Percentiles rank a stretch among this genome's conserved stretches.
These are phyloP conservation scores for Pseudococcus jackbeardsleyi DNA, from an alignment of 2,888 invertebrate genomes.

Conservation along the genomic window DNA sequence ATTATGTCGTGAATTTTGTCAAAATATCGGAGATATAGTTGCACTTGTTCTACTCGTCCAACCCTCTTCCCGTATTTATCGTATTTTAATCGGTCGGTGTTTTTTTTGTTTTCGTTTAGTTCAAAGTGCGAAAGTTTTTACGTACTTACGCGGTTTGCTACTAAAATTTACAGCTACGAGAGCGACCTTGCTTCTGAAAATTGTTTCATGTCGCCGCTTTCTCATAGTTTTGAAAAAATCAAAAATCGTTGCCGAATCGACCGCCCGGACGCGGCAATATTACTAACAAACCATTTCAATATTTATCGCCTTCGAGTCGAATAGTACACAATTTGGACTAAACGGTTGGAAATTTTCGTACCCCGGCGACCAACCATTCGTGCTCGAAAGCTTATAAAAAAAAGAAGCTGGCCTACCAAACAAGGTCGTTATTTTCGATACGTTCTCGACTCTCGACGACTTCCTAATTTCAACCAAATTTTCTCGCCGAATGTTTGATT, in stretches of 20 bases:
- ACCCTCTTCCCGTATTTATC: neutral
- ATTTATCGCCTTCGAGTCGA: neutral
- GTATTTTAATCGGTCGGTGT: neutral
- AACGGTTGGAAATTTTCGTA: neutral
- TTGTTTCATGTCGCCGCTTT: neutral
- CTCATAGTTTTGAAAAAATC: neutral
- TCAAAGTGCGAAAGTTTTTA: neutral
- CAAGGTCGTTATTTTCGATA: no score
- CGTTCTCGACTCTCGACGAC: no score
- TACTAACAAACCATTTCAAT: neutral
- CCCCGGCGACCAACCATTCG: neutral
- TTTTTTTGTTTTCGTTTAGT: neutral
- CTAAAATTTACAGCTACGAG: neutral
- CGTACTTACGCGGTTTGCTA: neutral
- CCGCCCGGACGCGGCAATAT: neutral
- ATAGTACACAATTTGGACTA: neutral
- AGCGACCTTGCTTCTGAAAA: neutral
- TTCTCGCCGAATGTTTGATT: neutral
- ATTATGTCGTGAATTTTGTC: neutral
- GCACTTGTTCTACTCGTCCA: neutral
- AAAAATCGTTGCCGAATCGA: neutral
- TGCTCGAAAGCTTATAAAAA: neutral
- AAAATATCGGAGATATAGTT: neutral
- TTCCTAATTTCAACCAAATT: neutral
- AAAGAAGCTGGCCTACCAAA: no score